Percentiles rank a stretch among this genome's conserved stretches.
Evolutionary conservation across 2,797 vertebrate species (phyloP).

Genomic region (Cyprinella venusta): DNA sequence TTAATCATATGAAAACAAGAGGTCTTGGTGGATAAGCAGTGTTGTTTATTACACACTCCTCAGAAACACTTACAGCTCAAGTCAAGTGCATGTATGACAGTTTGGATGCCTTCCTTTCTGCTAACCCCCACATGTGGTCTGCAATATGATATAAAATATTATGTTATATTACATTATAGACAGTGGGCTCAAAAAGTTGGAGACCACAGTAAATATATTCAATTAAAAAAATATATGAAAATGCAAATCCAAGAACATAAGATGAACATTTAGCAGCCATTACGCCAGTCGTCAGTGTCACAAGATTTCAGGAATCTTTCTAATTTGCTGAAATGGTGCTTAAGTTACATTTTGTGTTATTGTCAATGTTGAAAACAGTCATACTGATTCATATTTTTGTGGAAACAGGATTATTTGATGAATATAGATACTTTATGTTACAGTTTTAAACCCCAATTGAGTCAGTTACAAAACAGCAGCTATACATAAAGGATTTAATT

Average conservation of each 20-base stretch:
- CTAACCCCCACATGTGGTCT: not conserved
- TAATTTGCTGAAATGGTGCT: not conserved
- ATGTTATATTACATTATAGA: too few relatives aligned
- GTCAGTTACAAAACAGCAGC: conserved; percentile 10
- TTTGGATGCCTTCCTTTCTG: conserved; percentile 3
- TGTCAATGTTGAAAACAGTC: not conserved
- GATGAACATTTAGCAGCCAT: not conserved
- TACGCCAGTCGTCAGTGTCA: not conserved
- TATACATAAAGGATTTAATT: not conserved
- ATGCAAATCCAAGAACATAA: not conserved
- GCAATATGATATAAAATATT: not conserved
- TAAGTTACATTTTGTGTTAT: not conserved
- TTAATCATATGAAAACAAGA: conserved; percentile 4
- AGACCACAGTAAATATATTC: not conserved
- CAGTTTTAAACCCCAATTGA: not conserved
- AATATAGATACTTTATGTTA: not conserved
- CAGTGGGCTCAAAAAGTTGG: not conserved
- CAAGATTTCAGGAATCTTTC: not conserved
- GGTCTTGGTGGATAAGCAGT: not conserved
- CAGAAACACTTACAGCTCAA: not conserved
- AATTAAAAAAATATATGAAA: not conserved
- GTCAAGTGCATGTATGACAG: not conserved
- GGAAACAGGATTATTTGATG: not conserved
- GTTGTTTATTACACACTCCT: not conserved
- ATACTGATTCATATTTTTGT: not conserved